Base-by-base conservation (phyloP, 2,113 vertebrate genomes). In the Engystomops pustulosus region DNA sequence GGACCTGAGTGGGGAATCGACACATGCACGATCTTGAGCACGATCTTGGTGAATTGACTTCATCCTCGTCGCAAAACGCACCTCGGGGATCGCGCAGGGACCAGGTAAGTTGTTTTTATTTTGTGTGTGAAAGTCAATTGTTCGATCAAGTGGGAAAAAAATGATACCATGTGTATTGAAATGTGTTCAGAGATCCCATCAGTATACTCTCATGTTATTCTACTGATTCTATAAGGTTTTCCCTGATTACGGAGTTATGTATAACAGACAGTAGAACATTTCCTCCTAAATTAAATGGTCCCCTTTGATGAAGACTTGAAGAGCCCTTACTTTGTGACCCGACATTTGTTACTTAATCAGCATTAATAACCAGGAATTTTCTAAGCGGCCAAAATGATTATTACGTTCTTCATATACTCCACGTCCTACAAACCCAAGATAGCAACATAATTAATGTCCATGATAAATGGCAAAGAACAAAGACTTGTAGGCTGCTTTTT, bases 381-480 rank as follows among this genome's bases (percentile, higher is more conserved):
- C 84, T 78, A 84, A 89, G 87, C 80, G 88, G 85, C 44, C 55
- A 85, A 86, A 86, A 86, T 17, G 18, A 76, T 89, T 87, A 89
- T 45, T 87, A 83, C 25, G 80, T 86, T 87, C 84, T 88, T 89
- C 81, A 32, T 81, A 87, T 89, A 72, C 86, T 78, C 7, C 81
- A 75, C 80, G 67, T 88, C 86, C 89, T 91, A 90, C 85, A 90
- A 91, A 84, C 1, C 0, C 0, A 89, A 90, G 89, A 93, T 88
- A 92, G 86, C 49, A 72, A 58, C 6, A 84, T 84, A 91, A 90
- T 89, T 89, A 89, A 89, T 38, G 86, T 85, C 77, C 18, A 44
- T 32, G 68, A 91, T 75, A 89, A 89, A 91, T 80, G 72, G 83
- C 85, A 86, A 81, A 88, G 84, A 78, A 85, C 60, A 41, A 60